Percentiles rank a stretch among this genome's conserved stretches.
Evolutionary conservation across 2,113 vertebrate species (phyloP).

Genomic region (Dicerorhinus sumatrensis): DNA sequence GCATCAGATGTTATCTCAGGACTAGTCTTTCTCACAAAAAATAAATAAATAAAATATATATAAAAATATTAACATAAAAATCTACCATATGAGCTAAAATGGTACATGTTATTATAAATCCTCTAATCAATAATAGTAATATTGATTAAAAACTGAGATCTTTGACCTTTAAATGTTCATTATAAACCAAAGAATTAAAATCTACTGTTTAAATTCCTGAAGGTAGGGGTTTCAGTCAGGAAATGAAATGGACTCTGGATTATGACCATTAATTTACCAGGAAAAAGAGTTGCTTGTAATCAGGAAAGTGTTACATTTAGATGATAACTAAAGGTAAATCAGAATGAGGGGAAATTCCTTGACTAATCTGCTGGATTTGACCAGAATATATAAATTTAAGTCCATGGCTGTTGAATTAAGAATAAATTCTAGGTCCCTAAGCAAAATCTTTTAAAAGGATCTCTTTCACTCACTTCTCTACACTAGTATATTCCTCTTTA

Average conservation of each 20-base stretch:
- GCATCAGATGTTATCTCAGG: too few relatives aligned
- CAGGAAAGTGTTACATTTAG: not conserved
- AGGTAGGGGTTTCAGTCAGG: not conserved
- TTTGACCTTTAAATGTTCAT: not conserved
- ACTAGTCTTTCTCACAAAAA: too few relatives aligned
- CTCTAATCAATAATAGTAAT: not conserved
- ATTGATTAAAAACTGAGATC: not conserved
- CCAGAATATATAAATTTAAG: slow-evolving; percentile 28
- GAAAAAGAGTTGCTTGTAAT: slow-evolving; percentile 1
- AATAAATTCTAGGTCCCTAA: slow-evolving; percentile 39
- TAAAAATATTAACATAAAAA: slow-evolving; percentile 27
- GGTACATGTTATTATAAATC: not conserved
- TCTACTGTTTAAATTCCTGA: not conserved
- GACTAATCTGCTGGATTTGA: not conserved
- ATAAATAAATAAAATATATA: not conserved
- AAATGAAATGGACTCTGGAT: slow-evolving; percentile 39
- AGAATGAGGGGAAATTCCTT: slow-evolving; percentile 3
- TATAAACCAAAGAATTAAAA: slow-evolving; percentile 51
- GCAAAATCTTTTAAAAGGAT: slow-evolving; percentile 32
- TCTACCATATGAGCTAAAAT: slow-evolving; percentile 4
- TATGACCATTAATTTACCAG: slow-evolving; percentile 10
- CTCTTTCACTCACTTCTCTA: not conserved
- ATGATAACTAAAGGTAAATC: slow-evolving; percentile 25
- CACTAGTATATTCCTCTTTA: not conserved
- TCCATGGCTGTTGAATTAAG: not conserved